A percentile compares a stretch with the other conserved stretches of the same genome.
These are phyloP conservation scores for Archivesica marissinica DNA, from an alignment of 1,140 invertebrate species.

Conservation along the genomic window DNA sequence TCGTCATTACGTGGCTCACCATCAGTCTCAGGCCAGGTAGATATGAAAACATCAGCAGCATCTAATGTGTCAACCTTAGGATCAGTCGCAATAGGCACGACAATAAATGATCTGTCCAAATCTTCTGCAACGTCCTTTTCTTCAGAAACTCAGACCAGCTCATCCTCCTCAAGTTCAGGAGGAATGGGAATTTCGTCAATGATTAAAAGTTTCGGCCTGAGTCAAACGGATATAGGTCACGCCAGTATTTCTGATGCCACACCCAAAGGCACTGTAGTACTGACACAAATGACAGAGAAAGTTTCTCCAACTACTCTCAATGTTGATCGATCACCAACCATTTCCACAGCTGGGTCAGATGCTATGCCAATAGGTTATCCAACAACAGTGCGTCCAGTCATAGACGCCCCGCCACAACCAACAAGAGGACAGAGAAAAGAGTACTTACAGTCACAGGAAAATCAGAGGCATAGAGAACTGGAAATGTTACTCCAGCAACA, in stretches of 20 bases:
- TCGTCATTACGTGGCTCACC: neutral
- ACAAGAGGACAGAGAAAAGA: neutral
- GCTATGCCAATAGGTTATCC: neutral
- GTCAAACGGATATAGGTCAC: neutral
- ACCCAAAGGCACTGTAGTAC: neutral
- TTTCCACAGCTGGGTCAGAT: constrained; percentile 22
- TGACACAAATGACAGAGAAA: constrained; percentile 24
- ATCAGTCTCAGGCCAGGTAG: neutral
- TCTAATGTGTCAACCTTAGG: neutral
- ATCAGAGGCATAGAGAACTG: constrained; percentile 25
- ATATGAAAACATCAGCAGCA: neutral
- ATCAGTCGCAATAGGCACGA: too few relatives aligned
- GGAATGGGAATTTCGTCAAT: neutral
- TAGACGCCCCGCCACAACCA: neutral
- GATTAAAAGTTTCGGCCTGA: neutral
- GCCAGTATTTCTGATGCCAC: constrained; percentile 13
- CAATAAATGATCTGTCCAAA: neutral
- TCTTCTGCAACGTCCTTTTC: neutral
- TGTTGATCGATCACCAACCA: constrained; percentile 29
- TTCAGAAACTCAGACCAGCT: neutral
- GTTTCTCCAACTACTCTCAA: constrained; percentile 14
- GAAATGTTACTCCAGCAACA: constrained; percentile 30
- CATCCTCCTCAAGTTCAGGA: neutral
- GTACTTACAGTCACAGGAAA: neutral
- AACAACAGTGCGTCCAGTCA: neutral